Conservation (phyloP, 2,888 invertebrate species). For the Ochlodes sylvanus region DNA sequence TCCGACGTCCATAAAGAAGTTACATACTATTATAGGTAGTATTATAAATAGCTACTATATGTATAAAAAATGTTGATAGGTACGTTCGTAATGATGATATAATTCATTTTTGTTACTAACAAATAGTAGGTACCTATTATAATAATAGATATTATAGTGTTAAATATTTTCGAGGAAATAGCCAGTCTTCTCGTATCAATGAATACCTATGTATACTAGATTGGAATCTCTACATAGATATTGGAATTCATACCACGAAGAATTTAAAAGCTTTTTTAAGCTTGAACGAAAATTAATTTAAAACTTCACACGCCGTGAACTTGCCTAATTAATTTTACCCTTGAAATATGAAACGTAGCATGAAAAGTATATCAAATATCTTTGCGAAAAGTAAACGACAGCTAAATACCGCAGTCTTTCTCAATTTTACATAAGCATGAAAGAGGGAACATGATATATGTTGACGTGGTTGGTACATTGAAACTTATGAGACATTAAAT, state of each 20-base stretch:
- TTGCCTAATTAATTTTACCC: slow-evolving; percentile 36
- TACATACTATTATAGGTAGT: no score
- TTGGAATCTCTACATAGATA: no score
- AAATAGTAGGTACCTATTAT: no score
- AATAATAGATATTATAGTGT: no score
- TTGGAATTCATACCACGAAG: not conserved
- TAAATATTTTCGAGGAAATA: no score
- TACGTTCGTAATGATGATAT: no score
- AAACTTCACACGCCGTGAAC: slow-evolving; percentile 20
- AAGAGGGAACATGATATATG: slow-evolving; percentile 23
- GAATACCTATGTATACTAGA: no score
- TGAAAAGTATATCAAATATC: slow-evolving; percentile 45
- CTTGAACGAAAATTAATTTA: slow-evolving; percentile 6
- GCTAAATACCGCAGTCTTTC: slow-evolving; percentile 7
- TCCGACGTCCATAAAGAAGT: no score
- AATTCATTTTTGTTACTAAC: no score
- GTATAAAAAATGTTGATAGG: no score
- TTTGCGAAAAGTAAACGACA: slow-evolving; percentile 37
- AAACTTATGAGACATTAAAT: slow-evolving; percentile 42
- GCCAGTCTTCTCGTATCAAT: no score
- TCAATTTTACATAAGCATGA: not conserved
- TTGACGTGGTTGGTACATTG: slow-evolving; percentile 30
- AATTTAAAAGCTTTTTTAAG: not conserved
- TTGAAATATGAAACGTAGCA: slow-evolving; percentile 50
- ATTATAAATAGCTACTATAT: no score